Evolutionary conservation across 2,113 vertebrate genomes (phyloP).

Genomic region (Chloroceryle aenea): DNA sequence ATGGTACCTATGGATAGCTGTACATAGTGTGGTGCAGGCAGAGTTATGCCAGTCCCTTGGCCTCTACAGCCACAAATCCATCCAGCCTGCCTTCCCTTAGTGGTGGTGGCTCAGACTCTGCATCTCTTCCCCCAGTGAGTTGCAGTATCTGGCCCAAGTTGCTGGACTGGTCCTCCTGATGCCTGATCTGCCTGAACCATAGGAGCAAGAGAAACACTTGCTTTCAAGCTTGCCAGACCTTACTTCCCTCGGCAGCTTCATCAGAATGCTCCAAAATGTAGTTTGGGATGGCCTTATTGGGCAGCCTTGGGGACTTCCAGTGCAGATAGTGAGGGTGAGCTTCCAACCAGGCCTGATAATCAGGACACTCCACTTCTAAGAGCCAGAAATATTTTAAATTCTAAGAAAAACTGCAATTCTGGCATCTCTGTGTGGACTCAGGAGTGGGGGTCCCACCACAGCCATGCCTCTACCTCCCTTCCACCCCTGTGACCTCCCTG

Average conservation of each 20-base stretch:
- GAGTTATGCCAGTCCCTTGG: background rate
- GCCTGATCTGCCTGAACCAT: background rate
- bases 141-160: background rate
- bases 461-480: background rate
- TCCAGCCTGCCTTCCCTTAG: background rate
- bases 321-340: background rate
- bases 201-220: background rate
- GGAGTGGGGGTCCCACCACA: background rate
- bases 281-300: background rate
- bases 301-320: background rate
- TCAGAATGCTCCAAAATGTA: background rate
- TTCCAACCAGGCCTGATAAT: background rate
- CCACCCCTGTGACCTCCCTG: background rate
- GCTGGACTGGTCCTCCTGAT: background rate
- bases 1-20: no score
- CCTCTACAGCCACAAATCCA: background rate
- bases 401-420: background rate
- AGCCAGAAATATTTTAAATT: background rate
- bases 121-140: no score
- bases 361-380: background rate
- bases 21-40: background rate
- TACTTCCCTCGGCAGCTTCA: background rate
- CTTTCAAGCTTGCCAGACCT: background rate
- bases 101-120: background rate
- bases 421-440: background rate